Evolutionary conservation across 2,113 vertebrate genomes (phyloP), one percentile per base, ranked within the genome.

Genomic region (Neodon shergylaensis): DNA sequence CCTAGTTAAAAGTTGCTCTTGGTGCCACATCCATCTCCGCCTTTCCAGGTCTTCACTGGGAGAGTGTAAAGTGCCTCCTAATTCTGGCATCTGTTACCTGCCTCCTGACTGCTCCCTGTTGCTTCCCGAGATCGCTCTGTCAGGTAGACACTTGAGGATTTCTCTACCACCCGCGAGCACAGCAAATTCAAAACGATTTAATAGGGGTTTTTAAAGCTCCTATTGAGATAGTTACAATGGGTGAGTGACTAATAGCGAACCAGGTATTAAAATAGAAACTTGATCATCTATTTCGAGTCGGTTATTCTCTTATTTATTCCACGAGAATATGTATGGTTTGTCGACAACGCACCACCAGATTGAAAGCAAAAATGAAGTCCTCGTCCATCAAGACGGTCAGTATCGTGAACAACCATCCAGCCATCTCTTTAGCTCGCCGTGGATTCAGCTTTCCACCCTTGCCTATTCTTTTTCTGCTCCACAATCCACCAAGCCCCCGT

Each of bases 101-200:
- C 70, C 52, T 95, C 88, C 82, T 92, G 79, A 49, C 88, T 95
- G 91, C 95, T 96, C 76, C 94, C 94, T 97, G 96, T 96, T 96
- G 95, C 96, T 97, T 97, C 85, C 90, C 79, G 90, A 61, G 94
- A 74, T 88, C 42, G 33, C 90, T 97, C 96, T 97, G 96, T 94
- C 95, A 97, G 92, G 94, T 94, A 96, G 96, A 94, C 96, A 97
- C 95, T 96, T 97, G 97, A 97, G 95, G 95, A 98, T 96, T 97
- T 96, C 96, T 88, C 82, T 65, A 72, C 92, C 44, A 66, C 68
- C 61, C 47, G 63, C 47, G 65, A 91, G 44, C 52, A 47, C 24
- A 83, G 94, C 73, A 95, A 92, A 89, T 94, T 92, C 77, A 73
- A 78, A 96, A 91, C 87, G 49, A 88, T 87, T 92, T 89, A 63